Conservation (phyloP, 2,888 invertebrate species). For the Copidosoma aretas region DNA sequence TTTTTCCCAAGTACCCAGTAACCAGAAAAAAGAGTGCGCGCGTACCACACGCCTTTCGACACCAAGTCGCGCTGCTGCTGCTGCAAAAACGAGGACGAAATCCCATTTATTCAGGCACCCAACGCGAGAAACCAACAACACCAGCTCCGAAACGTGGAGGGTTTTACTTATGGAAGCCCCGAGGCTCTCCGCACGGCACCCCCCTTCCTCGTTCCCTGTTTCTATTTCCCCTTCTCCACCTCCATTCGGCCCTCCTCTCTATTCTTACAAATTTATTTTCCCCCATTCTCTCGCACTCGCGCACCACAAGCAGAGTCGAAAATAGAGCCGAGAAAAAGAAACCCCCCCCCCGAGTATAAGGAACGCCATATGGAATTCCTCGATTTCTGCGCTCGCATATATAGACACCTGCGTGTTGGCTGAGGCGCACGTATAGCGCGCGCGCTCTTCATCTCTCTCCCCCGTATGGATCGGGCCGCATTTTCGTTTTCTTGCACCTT, state of each 20-base stretch:
- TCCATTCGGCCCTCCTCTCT: conserved; percentile 6
- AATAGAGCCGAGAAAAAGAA: conserved; percentile 1
- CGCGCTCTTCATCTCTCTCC: neutral
- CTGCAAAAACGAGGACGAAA: conserved; percentile 37
- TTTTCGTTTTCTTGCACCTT: neutral
- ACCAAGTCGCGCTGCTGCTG: no score
- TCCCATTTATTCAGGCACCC: conserved; percentile 34
- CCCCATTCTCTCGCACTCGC: conserved; percentile 24
- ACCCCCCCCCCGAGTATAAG: neutral
- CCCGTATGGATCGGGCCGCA: neutral
- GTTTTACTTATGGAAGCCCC: conserved; percentile 35
- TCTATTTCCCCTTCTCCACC: neutral
- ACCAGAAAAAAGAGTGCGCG: conserved; percentile 1
- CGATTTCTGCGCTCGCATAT: neutral
- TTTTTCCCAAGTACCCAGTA: no score
- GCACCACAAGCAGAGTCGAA: no score
- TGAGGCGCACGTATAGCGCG: no score
- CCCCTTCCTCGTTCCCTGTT: neutral
- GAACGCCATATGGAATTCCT: conserved; percentile 17
- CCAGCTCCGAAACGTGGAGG: conserved; percentile 23
- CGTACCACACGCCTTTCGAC: no score
- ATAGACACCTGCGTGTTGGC: no score
- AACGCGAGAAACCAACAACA: neutral
- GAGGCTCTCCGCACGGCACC: conserved; percentile 6
- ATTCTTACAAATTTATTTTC: conserved; percentile 36